Evolutionary conservation across 2,888 invertebrate genomes (phyloP).

Genomic region (Oscheius sp.): DNA sequence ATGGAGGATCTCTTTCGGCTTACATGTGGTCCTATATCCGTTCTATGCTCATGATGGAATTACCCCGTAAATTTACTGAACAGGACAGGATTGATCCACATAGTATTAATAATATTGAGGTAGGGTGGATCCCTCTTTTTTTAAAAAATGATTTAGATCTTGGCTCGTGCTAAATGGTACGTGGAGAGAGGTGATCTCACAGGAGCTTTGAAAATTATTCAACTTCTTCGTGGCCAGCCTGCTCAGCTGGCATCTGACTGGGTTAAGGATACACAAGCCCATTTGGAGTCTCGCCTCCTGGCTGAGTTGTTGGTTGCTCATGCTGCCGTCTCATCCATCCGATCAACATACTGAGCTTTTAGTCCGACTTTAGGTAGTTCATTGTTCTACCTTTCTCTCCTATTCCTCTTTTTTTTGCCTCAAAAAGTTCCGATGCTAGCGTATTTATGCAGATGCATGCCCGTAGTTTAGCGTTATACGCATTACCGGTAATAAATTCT

Average conservation of each 20-base stretch:
- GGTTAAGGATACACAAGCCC: slow-evolving; percentile 80
- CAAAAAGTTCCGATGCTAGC: neutral
- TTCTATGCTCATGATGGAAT: slow-evolving; percentile 80
- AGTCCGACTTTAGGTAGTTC: neutral
- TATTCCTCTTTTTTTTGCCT: neutral
- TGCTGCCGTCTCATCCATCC: slow-evolving; percentile 81
- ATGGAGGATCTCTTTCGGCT: slow-evolving; percentile 80
- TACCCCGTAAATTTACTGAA: slow-evolving; percentile 80
- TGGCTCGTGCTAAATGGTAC: slow-evolving; percentile 90
- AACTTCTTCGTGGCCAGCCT: slow-evolving; percentile 87
- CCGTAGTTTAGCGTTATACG: slow-evolving; percentile 12
- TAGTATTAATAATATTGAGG: slow-evolving; percentile 73
- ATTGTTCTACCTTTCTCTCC: neutral
- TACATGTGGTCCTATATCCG: slow-evolving; percentile 81
- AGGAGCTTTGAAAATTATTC: slow-evolving; percentile 82
- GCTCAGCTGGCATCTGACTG: slow-evolving; percentile 86
- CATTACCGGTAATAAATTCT: slow-evolving; percentile 25
- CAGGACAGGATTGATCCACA: slow-evolving; percentile 82
- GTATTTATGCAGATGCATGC: no score
- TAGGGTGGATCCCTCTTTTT: neutral
- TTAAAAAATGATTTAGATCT: slow-evolving; percentile 77
- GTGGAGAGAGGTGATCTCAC: slow-evolving; percentile 85
- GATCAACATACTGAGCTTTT: slow-evolving; percentile 65
- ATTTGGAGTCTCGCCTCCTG: slow-evolving; percentile 76
- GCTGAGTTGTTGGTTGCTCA: slow-evolving; percentile 89